Percentiles rank a stretch among this genome's conserved stretches.
These are phyloP conservation scores for Atta cephalotes DNA, from an alignment of 1,140 invertebrate genomes.

Conservation along the genomic window DNA sequence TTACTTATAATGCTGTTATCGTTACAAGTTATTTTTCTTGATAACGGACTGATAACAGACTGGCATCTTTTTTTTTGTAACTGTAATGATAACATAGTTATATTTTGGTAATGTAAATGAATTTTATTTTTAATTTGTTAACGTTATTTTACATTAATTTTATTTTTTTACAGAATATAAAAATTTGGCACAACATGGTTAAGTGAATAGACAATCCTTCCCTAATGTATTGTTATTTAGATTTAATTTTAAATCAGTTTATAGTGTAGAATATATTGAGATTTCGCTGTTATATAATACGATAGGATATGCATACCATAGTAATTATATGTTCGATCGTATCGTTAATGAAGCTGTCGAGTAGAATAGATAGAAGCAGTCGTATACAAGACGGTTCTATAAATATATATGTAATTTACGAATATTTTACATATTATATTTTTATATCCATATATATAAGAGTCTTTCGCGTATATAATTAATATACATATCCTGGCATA, in stretches of 20 bases:
- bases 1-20: too few relatives aligned
- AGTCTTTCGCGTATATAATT: not conserved
- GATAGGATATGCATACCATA: constrained; percentile 28
- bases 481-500: not conserved
- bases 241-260: constrained; percentile 4
- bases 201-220: not conserved
- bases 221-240: constrained; percentile 14
- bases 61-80: too few relatives aligned
- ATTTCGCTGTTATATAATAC: constrained; percentile 24
- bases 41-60: too few relatives aligned
- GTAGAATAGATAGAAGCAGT: not conserved
- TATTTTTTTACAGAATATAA: not conserved
- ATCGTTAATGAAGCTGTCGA: constrained; percentile 18
- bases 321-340: not conserved
- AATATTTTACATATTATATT: not conserved
- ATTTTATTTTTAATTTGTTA: not conserved
- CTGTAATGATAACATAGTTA: too few relatives aligned
- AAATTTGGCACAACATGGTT: not conserved
- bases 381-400: not conserved
- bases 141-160: not conserved
- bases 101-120: too few relatives aligned
- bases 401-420: not conserved
- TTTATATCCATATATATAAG: not conserved
- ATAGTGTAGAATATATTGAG: constrained; percentile 19
- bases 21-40: too few relatives aligned